phyloP scores from a whole-genome alignment of 2,797 vertebrate species.

The Gallirallus australis region DNA sequence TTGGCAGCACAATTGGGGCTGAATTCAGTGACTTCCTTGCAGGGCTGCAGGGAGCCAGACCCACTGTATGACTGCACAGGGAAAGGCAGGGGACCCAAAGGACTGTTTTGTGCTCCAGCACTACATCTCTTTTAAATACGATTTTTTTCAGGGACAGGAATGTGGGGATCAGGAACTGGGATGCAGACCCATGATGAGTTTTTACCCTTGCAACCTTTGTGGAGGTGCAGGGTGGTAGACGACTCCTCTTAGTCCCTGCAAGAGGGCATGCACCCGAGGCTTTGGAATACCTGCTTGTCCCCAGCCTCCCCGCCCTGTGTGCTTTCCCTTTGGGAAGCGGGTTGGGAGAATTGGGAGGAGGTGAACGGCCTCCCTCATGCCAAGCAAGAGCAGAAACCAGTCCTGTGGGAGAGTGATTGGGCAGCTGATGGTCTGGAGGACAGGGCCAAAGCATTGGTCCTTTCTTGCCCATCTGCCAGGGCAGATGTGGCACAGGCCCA shows the following conservation, averaged over 20 bases:
- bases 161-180: background rate
- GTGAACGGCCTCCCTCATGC: background rate
- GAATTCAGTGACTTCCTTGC: background rate
- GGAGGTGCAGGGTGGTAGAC: background rate
- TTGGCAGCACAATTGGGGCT: background rate
- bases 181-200: background rate
- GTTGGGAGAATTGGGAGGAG: background rate
- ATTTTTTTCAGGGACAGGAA: background rate
- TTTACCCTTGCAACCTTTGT: background rate
- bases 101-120: background rate
- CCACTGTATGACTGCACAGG: background rate
- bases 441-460: background rate
- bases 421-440: background rate
- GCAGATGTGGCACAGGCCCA: background rate
- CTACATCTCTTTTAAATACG: background rate
- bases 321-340: background rate
- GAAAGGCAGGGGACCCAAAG: background rate
- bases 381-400: constrained; percentile 1
- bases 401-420: background rate
- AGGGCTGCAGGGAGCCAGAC: background rate
- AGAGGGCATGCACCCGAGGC: background rate
- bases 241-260: background rate
- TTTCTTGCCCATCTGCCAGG: background rate
- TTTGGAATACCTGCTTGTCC: background rate
- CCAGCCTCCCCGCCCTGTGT: background rate